Evolutionary conservation across 2,113 vertebrate genomes (phyloP), one percentile per base, ranked within the genome.

Genomic region (Ariopsis seemanni): DNA sequence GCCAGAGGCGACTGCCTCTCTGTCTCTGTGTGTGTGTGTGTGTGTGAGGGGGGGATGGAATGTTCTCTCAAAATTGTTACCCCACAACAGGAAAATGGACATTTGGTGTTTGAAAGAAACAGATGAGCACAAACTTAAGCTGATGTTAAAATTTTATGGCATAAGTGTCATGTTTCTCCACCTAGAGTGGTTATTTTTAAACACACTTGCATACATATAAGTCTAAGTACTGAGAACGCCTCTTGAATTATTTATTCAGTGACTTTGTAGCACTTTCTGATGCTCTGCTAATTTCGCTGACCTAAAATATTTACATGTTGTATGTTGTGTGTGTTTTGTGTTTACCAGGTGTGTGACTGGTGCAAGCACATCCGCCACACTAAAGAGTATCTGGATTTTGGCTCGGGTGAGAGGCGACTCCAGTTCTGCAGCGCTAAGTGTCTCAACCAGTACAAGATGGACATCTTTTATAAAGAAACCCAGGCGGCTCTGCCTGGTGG

Each of bases 391-490:
- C 95, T 99, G 95, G 98, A 99, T 95, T 99, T 99, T 95, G 98
- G 98, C 90, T 98, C 98, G 90, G 98, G 98, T 90, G 98, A 99
- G 94, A 94, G 98, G 92, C 95, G 98, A 93, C 97, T 99, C 95
- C 98, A 99, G 95, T 99, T 99, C 95, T 99, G 98, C 97, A 99
- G 98, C 93, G 98, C 98, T 94, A 99, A 99, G 96, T 99, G 98
- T 94, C 96, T 99, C 93, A 99, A 99, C 96, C 98, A 99, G 93
- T 99, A 99, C 94, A 99, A 99, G 94, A 99, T 99, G 98, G 98
- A 99, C 96, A 99, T 99, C 95, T 99, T 99, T 96, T 99, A 99
- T 95, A 99, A 99, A 96, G 98, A 99, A 95, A 98, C 98, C 85
- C 98, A 99, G 96, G 98, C 98, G 82, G 98, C 97, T 52, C 96